These are phyloP conservation scores for Malachius bipustulatus DNA, from an alignment of 2,888 invertebrate species.

Conservation along the genomic window DNA sequence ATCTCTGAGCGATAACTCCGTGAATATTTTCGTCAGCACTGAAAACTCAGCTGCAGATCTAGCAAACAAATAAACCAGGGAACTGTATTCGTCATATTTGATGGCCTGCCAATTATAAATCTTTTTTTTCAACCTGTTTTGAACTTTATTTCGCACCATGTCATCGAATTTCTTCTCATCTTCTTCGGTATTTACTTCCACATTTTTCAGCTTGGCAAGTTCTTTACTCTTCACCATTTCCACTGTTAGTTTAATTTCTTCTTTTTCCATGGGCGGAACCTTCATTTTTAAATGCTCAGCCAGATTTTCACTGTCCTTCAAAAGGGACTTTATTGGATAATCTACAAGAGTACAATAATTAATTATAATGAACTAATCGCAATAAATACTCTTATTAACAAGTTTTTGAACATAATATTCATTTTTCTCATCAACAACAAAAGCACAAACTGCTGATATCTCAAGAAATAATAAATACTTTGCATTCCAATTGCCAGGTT, in stretches of 20 bases:
- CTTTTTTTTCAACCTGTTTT: conserved; percentile 45
- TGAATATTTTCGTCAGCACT: conserved; percentile 54
- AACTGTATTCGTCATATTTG: conserved; percentile 51
- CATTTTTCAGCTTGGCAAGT: conserved; percentile 25
- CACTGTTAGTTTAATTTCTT: conserved; percentile 39
- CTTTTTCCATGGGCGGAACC: conserved; percentile 51
- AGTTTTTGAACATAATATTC: too few relatives aligned
- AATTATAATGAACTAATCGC: too few relatives aligned
- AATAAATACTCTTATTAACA: too few relatives aligned
- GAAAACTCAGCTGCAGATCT: conserved; percentile 68
- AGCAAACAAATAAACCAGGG: conserved; percentile 57
- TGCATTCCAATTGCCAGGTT: too few relatives aligned
- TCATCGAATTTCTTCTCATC: conserved; percentile 38
- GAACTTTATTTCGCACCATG: conserved; percentile 42
- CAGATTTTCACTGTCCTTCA: conserved; percentile 44
- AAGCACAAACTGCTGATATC: too few relatives aligned
- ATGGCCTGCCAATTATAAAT: conserved; percentile 66
- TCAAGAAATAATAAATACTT: too few relatives aligned
- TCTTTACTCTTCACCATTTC: conserved; percentile 33
- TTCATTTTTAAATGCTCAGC: conserved; percentile 49
- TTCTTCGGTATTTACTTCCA: conserved; percentile 33
- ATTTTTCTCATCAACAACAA: too few relatives aligned
- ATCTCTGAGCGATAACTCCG: conserved; percentile 56
- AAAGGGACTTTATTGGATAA: conserved; percentile 43
- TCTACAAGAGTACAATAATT: conserved; percentile 44